These are phyloP conservation scores for Sisor rabdophorus DNA, from an alignment of 2,113 vertebrate genomes.

Conservation along the genomic window DNA sequence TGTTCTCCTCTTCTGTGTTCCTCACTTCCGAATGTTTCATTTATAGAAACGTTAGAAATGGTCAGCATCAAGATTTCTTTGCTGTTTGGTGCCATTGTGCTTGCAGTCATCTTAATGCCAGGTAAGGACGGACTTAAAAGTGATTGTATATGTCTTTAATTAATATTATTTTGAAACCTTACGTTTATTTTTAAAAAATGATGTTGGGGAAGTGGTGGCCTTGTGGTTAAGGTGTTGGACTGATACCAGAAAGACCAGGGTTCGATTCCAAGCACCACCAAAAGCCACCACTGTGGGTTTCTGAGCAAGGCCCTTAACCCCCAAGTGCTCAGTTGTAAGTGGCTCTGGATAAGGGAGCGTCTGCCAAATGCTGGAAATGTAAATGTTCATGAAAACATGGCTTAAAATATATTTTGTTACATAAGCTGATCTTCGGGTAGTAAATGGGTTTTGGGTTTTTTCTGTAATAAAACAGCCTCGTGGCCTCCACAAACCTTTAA, in stretches of 20 bases:
- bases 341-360: too few species aligned
- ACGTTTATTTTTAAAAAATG: not conserved
- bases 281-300: too few species aligned
- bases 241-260: too few species aligned
- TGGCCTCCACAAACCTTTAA: constrained; percentile 1
- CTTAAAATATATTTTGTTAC: constrained; percentile 8
- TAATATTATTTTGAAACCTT: not conserved
- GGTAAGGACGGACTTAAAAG: constrained; percentile 54
- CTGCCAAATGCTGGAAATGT: too few species aligned
- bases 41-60: constrained; percentile 63
- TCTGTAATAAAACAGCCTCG: constrained; percentile 41
- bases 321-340: too few species aligned
- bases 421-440: not conserved
- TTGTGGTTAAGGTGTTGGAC: too few species aligned
- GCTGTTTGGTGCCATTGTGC: constrained; percentile 60
- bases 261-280: too few species aligned
- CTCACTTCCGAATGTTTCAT: constrained; percentile 1
- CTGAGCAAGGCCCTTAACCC: too few species aligned
- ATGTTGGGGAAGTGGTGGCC: too few species aligned
- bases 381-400: not conserved
- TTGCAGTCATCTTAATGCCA: constrained; percentile 65
- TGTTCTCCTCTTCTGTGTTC: not conserved
- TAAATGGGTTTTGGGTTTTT: constrained; percentile 25
- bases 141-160: not conserved
- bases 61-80: constrained; percentile 46